These are phyloP conservation scores for Coracias cyanogaster DNA, from an alignment of 2,797 vertebrate genomes.

Conservation along the genomic window DNA sequence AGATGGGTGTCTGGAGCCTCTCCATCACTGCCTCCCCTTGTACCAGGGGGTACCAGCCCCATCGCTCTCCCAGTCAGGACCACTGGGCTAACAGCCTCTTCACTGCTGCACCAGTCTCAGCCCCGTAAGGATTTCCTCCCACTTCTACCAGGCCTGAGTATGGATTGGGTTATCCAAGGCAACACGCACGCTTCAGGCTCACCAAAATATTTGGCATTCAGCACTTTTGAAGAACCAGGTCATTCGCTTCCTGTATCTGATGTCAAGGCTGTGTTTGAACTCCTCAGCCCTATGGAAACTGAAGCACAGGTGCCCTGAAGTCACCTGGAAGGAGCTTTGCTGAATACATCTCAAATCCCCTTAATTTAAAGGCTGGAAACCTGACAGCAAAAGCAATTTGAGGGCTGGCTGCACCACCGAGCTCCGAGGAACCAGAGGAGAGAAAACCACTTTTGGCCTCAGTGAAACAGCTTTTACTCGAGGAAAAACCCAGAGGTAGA, in stretches of 20 bases:
- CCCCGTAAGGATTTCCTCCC: not conserved
- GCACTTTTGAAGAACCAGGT: not conserved
- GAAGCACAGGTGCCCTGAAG: not conserved
- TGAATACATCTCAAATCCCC: not conserved
- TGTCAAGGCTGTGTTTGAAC: too few relatives aligned
- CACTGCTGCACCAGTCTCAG: not conserved
- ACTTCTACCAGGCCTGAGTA: not conserved
- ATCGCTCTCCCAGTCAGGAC: not conserved
- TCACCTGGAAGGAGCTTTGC: not conserved
- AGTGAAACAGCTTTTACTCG: not conserved
- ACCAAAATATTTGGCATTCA: not conserved
- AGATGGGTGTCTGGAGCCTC: not conserved
- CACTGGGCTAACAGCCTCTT: not conserved
- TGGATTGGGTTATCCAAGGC: fast-evolving
- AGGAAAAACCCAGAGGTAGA: not conserved
- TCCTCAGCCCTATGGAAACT: not conserved
- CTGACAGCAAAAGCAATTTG: not conserved
- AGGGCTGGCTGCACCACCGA: not conserved
- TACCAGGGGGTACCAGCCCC: not conserved
- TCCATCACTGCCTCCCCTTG: not conserved
- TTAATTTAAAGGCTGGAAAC: not conserved
- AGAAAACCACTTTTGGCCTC: not conserved
- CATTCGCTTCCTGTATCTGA: not conserved
- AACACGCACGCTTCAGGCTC: fast-evolving
- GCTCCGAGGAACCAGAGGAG: not conserved